A percentile compares a stretch with the other conserved stretches of the same genome.
These are phyloP conservation scores for Muscina levida DNA, from an alignment of 2,888 invertebrate genomes.

Conservation along the genomic window DNA sequence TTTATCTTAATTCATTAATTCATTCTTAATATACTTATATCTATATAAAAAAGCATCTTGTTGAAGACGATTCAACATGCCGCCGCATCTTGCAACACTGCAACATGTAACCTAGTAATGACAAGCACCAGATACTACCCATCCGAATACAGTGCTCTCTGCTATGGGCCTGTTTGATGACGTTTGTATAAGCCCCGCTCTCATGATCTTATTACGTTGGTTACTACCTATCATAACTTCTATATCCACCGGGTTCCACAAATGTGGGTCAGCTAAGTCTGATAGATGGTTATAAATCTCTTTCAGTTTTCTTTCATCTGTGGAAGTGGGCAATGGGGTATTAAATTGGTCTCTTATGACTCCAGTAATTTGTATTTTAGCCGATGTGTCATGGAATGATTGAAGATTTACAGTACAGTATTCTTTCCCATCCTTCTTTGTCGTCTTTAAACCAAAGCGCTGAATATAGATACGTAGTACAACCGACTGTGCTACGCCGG, in stretches of 20 bases:
- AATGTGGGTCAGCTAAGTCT: neutral
- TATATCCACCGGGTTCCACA: neutral
- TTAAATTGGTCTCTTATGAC: neutral
- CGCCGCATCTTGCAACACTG: too few species aligned
- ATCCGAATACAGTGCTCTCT: neutral
- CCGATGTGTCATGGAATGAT: neutral
- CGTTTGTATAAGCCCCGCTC: neutral
- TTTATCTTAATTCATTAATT: too few species aligned
- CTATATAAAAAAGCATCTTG: too few species aligned
- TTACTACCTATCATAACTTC: neutral
- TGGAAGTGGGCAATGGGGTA: neutral
- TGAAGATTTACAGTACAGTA: neutral
- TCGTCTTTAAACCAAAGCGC: neutral
- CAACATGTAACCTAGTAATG: too few species aligned
- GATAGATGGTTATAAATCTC: neutral
- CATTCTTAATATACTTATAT: too few species aligned
- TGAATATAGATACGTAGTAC: neutral
- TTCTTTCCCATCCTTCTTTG: neutral
- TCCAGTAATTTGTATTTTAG: neutral
- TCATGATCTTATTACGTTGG: neutral
- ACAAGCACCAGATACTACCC: neutral
- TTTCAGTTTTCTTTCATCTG: neutral
- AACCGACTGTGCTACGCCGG: neutral
- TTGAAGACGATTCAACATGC: too few species aligned
- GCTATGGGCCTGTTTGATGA: neutral